phyloP scores from a whole-genome alignment of 2,797 vertebrate genomes.

The Tauraco hartlaubi region DNA sequence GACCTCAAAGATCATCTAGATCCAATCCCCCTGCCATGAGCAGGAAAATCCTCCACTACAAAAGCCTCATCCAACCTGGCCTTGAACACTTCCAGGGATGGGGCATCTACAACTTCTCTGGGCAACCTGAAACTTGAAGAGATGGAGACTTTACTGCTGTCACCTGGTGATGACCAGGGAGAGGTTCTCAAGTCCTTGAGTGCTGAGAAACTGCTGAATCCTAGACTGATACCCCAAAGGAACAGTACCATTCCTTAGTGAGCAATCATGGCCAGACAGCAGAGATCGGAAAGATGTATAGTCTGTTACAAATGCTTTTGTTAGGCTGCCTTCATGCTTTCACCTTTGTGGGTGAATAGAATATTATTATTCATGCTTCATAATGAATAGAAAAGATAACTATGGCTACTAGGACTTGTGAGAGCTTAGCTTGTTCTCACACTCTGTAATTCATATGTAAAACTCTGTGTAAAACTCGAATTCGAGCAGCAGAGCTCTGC shows the following conservation, averaged over 20 bases:
- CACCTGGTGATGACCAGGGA: not conserved
- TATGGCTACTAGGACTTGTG: not conserved
- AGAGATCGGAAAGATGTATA: not conserved
- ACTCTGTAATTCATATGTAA: not conserved
- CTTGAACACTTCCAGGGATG: too few relatives aligned
- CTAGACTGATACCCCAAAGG: not conserved
- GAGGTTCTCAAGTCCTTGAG: not conserved
- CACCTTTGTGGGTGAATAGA: not conserved
- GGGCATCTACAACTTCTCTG: too few relatives aligned
- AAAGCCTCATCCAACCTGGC: too few relatives aligned
- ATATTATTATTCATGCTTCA: not conserved
- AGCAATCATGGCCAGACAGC: not conserved
- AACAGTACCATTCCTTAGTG: not conserved
- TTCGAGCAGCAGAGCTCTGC: not conserved
- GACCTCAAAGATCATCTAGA: too few relatives aligned
- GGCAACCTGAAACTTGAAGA: not conserved
- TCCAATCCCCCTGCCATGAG: too few relatives aligned
- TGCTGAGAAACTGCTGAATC: not conserved
- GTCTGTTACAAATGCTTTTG: not conserved
- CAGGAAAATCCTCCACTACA: too few relatives aligned
- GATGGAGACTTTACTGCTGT: not conserved
- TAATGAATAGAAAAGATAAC: not conserved
- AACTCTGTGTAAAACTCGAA: not conserved
- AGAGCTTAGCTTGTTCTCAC: not conserved
- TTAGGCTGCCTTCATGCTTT: not conserved